Conservation (phyloP, 1,140 invertebrate genomes). For the Bombus superbus region DNA sequence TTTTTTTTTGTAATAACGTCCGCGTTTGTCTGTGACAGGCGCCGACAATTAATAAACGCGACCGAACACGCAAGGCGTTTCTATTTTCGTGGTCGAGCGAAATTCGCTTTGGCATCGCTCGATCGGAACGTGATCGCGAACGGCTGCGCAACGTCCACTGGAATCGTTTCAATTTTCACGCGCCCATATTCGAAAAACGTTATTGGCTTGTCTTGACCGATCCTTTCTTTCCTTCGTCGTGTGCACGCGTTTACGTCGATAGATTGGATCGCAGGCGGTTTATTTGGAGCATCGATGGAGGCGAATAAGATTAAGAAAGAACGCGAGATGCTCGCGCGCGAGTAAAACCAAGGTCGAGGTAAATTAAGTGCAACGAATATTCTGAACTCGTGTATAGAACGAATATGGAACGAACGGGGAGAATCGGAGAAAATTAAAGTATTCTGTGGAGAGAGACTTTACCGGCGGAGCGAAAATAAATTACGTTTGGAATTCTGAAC, state of each 20-base stretch:
- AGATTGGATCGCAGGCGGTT: neutral
- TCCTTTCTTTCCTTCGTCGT: neutral
- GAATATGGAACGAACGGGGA: neutral
- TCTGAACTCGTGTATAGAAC: neutral
- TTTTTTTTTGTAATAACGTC: neutral
- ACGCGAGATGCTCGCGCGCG: neutral
- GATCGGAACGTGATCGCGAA: neutral
- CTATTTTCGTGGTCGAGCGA: neutral
- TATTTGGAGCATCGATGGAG: neutral
- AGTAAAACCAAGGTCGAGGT: neutral
- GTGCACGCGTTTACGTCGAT: neutral
- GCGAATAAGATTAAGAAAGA: neutral
- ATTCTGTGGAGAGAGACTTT: neutral
- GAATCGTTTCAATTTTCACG: neutral
- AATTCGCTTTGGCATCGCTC: conserved; percentile 7
- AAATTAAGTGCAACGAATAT: conserved; percentile 14
- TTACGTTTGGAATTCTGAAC: neutral
- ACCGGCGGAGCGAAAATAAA: neutral
- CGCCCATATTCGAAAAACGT: neutral
- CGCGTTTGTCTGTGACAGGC: neutral
- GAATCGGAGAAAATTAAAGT: neutral
- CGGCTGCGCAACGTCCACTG: neutral
- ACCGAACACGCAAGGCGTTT: neutral
- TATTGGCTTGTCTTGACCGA: neutral
- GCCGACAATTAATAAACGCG: neutral